Conservation (phyloP, 2,888 invertebrate genomes). For the Tholera decimalis region DNA sequence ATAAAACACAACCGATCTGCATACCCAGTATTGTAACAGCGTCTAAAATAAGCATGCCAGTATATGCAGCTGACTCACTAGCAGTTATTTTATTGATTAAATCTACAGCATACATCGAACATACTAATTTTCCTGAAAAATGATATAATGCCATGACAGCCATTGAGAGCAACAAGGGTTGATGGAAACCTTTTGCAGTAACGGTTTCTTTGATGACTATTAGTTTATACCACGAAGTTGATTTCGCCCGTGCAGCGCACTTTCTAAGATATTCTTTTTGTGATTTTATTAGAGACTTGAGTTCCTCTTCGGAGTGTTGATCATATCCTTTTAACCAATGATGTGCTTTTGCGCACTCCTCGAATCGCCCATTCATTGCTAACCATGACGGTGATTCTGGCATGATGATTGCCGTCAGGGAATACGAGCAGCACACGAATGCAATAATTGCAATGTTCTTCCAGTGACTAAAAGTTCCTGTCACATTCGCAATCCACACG, state of each 20-base stretch:
- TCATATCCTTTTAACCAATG: slow-evolving; percentile 70
- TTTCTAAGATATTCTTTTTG: slow-evolving; percentile 58
- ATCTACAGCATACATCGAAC: slow-evolving; percentile 76
- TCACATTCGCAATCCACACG: slow-evolving; percentile 76
- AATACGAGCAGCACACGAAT: slow-evolving; percentile 63
- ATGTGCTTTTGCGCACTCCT: slow-evolving; percentile 65
- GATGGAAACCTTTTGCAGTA: slow-evolving; percentile 67
- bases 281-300: slow-evolving; percentile 63
- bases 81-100: slow-evolving; percentile 74
- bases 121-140: slow-evolving; percentile 73
- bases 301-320: slow-evolving; percentile 67
- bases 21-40: slow-evolving; percentile 79
- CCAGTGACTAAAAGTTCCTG: slow-evolving; percentile 76
- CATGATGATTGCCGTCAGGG: slow-evolving; percentile 61
- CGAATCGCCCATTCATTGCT: slow-evolving; percentile 67
- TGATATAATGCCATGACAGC: slow-evolving; percentile 65
- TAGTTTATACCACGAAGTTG: slow-evolving; percentile 49
- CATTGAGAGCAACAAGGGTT: slow-evolving; percentile 67
- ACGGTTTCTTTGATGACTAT: slow-evolving; percentile 53
- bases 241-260: slow-evolving; percentile 39
- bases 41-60: slow-evolving; percentile 80
- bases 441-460: slow-evolving; percentile 72
- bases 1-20: slow-evolving; percentile 76
- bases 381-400: slow-evolving; percentile 76
- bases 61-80: slow-evolving; percentile 74